Conservation (phyloP, 2,113 vertebrate species). For the Spea bombifrons region DNA sequence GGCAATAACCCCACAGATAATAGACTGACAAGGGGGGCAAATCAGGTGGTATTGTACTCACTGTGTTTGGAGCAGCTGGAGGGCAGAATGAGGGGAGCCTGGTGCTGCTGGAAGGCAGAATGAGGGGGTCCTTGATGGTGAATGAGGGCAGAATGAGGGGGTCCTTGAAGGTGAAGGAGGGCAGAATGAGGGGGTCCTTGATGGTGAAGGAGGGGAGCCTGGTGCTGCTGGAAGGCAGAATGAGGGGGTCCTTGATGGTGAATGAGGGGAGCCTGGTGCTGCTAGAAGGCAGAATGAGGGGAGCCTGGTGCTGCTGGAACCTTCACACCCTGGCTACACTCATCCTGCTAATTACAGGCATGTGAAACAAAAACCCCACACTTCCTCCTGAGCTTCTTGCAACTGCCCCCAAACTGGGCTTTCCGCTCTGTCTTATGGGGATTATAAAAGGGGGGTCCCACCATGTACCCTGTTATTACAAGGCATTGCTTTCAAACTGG, state of each 20-base stretch:
- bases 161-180: neutral
- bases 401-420: no score
- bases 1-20: neutral
- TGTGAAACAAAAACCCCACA: constrained; percentile 56
- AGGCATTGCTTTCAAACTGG: neutral
- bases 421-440: no score
- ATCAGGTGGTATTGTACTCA: constrained; percentile 4
- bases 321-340: constrained; percentile 21
- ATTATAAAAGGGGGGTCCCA: neutral
- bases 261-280: neutral
- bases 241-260: neutral
- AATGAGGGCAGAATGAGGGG: neutral
- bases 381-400: constrained; percentile 32
- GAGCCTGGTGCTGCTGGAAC: neutral
- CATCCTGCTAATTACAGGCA: constrained; percentile 30
- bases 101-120: neutral
- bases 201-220: neutral
- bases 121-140: neutral
- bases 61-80: constrained; percentile 1
- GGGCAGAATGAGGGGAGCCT: neutral
- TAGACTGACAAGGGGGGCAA: neutral
- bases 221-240: neutral
- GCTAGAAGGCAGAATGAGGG: neutral
- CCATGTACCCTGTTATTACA: neutral
- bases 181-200: neutral